Evolutionary conservation across 2,113 vertebrate genomes (phyloP).

Genomic region (Eulemur rufifrons): DNA sequence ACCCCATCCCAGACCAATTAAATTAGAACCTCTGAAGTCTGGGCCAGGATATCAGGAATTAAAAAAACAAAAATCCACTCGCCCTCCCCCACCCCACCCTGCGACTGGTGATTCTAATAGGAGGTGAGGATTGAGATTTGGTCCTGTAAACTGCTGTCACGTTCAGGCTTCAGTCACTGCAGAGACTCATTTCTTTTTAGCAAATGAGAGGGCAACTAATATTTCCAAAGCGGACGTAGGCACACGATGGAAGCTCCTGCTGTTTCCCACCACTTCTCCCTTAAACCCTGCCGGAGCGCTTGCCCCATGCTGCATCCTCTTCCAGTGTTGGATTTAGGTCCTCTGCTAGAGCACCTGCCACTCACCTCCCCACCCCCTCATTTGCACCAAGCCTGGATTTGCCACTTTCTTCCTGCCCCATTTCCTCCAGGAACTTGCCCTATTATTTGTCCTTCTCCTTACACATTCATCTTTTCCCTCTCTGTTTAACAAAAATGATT

Average conservation of each 20-base stretch:
- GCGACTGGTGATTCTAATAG: background rate
- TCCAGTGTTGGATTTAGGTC: background rate
- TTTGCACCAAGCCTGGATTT: background rate
- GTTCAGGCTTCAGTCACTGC: background rate
- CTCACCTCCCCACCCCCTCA: no score
- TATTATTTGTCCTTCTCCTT: background rate
- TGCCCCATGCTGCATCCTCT: accelerated
- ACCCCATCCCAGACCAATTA: background rate
- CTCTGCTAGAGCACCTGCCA: no score
- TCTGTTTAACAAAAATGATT: background rate
- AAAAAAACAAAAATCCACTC: background rate
- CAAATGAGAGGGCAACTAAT: background rate
- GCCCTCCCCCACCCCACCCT: no score
- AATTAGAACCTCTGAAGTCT: background rate
- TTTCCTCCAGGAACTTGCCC: background rate
- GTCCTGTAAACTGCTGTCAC: background rate
- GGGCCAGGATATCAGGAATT: background rate
- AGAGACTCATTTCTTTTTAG: background rate
- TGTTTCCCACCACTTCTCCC: background rate
- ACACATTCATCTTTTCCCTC: background rate
- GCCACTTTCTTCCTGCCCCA: background rate
- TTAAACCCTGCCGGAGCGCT: no score
- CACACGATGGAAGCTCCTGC: background rate
- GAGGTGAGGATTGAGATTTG: background rate
- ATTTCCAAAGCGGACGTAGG: background rate